Percentiles rank a stretch among this genome's conserved stretches.
Evolutionary conservation across 2,888 invertebrate genomes (phyloP).

Genomic region (Caenorhabditis angaria): DNA sequence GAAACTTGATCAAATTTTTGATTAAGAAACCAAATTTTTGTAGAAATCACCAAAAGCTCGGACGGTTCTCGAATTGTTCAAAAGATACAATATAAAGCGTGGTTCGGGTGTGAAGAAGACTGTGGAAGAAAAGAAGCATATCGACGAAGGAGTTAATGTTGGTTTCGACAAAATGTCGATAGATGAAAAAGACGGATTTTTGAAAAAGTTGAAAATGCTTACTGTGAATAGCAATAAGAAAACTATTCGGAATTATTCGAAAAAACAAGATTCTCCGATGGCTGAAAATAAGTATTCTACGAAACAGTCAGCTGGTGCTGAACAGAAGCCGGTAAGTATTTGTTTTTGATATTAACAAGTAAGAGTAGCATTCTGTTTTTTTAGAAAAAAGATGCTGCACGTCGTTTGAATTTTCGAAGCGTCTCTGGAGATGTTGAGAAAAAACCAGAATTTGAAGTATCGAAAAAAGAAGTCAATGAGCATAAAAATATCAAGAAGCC

Average conservation of each 20-base stretch:
- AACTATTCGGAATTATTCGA: background rate
- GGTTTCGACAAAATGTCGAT: conserved; percentile 25
- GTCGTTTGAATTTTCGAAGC: conserved; percentile 9
- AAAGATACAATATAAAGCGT: conserved; percentile 17
- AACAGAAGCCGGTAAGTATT: conserved; percentile 6
- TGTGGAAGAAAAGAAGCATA: background rate
- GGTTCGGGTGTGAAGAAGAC: background rate
- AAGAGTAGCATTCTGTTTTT: conserved; percentile 4
- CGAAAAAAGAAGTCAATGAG: background rate
- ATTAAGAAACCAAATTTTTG: background rate
- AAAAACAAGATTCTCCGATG: conserved; percentile 3
- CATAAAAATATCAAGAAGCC: conserved; percentile 8
- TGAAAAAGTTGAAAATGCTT: conserved; percentile 25
- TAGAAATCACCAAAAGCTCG: conserved; percentile 31
- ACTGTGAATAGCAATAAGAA: conserved; percentile 14
- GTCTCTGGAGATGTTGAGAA: background rate
- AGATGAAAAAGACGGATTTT: conserved; percentile 34
- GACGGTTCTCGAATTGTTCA: conserved; percentile 28
- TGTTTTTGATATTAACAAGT: background rate
- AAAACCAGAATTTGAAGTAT: background rate
- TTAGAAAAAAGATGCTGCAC: conserved; percentile 17
- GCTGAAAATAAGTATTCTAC: conserved; percentile 18
- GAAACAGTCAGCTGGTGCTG: conserved; percentile 2
- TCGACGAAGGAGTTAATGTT: conserved; percentile 20
- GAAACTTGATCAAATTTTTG: background rate